phyloP scores from a whole-genome alignment of 2,113 vertebrate species.

The Ctenomys sociabilis region DNA sequence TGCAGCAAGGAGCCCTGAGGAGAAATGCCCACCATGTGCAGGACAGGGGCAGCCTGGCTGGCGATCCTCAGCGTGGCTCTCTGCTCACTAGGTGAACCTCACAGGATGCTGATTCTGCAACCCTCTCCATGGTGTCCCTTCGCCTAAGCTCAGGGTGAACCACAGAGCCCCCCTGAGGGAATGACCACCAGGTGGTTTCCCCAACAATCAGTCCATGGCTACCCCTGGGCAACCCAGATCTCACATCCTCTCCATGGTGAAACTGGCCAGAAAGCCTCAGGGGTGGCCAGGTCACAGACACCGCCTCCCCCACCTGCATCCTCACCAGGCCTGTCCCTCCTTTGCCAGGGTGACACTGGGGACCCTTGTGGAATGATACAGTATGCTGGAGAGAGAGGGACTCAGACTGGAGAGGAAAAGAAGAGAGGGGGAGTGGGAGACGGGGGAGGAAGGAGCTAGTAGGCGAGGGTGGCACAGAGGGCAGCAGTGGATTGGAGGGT shows the following conservation, averaged over 20 bases:
- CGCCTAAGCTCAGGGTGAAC: background rate
- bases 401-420: too few relatives aligned
- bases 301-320: accelerated
- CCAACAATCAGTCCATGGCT: too few relatives aligned
- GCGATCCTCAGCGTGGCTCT: accelerated
- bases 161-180: background rate
- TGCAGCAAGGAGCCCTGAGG: background rate
- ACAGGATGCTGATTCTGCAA: background rate
- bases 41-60: accelerated
- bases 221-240: accelerated
- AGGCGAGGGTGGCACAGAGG: too few relatives aligned
- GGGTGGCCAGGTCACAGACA: background rate
- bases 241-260: background rate
- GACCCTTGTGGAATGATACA: background rate
- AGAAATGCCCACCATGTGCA: accelerated
- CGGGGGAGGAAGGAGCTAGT: too few relatives aligned
- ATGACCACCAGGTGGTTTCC: too few relatives aligned
- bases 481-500: accelerated
- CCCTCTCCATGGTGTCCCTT: background rate
- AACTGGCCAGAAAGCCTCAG: background rate
- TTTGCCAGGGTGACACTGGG: background rate
- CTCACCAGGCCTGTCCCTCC: background rate
- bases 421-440: accelerated
- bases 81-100: background rate
- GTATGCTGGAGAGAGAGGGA: accelerated